Conservation (phyloP, 2,888 invertebrate species). For the Lapara coniferarum region DNA sequence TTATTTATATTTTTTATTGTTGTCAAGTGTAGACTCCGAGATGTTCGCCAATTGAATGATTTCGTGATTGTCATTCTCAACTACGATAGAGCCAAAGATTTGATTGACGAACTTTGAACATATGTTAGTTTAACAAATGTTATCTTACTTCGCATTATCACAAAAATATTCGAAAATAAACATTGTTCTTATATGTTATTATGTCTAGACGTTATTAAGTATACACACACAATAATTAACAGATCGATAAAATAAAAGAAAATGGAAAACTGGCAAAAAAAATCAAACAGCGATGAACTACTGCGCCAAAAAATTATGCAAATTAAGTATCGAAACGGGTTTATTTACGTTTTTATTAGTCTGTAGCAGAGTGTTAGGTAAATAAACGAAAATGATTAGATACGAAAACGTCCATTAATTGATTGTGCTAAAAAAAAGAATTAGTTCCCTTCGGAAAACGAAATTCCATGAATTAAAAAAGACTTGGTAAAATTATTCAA, state of each 20-base stretch:
- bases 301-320: not conserved
- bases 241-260: not conserved
- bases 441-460: too few species aligned
- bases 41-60: too few species aligned
- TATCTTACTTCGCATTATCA: too few species aligned
- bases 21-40: too few species aligned
- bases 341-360: slow-evolving; percentile 3
- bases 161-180: slow-evolving; percentile 5
- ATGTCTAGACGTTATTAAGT: not conserved
- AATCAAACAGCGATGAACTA: not conserved
- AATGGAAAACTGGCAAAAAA: slow-evolving; percentile 3
- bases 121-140: too few species aligned
- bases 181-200: not conserved
- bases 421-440: too few species aligned
- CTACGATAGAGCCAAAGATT: too few species aligned
- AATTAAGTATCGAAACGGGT: not conserved
- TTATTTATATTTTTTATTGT: too few species aligned
- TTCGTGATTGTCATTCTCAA: too few species aligned
- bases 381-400: not conserved
- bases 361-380: not conserved
- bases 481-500: not conserved
- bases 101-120: too few species aligned
- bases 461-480: not conserved
- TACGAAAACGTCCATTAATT: too few species aligned
- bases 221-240: not conserved